Conservation (phyloP, 1,140 invertebrate genomes). For the Drosophila sucinea region DNA sequence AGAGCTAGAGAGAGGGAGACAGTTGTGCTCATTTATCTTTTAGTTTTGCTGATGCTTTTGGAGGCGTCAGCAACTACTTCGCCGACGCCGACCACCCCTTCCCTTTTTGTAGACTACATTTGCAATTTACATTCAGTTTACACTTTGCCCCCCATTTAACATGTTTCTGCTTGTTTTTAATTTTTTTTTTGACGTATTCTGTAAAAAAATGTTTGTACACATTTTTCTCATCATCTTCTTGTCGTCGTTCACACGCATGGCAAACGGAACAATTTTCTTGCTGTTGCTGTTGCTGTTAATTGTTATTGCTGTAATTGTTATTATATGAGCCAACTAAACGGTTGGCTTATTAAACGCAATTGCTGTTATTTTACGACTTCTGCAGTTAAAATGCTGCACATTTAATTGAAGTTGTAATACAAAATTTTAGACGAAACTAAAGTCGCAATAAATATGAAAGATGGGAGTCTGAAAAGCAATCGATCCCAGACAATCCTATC, state of each 20-base stretch:
- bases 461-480: not conserved
- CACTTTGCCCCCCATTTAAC: slow-evolving; percentile 64
- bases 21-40: slow-evolving; percentile 75
- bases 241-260: slow-evolving; percentile 49
- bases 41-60: slow-evolving; percentile 62
- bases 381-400: slow-evolving; percentile 4
- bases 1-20: slow-evolving; percentile 34
- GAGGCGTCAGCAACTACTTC: slow-evolving; percentile 41
- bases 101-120: slow-evolving; percentile 57
- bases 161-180: slow-evolving; percentile 43
- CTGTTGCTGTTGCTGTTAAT: slow-evolving; percentile 55
- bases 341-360: slow-evolving; percentile 29
- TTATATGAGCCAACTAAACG: slow-evolving; percentile 62
- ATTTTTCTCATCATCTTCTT: slow-evolving; percentile 17
- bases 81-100: not conserved
- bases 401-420: slow-evolving; percentile 7
- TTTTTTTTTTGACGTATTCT: slow-evolving; percentile 29
- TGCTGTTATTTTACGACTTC: slow-evolving; percentile 24
- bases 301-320: slow-evolving; percentile 70
- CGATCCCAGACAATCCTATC: not conserved
- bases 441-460: not conserved
- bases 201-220: slow-evolving; percentile 2
- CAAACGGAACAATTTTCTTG: slow-evolving; percentile 25
- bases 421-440: slow-evolving; percentile 18
- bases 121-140: slow-evolving; percentile 77